A percentile compares a stretch with the other conserved stretches of the same genome.
phyloP scores from a whole-genome alignment of 2,113 vertebrate species.

The Panthera leo region DNA sequence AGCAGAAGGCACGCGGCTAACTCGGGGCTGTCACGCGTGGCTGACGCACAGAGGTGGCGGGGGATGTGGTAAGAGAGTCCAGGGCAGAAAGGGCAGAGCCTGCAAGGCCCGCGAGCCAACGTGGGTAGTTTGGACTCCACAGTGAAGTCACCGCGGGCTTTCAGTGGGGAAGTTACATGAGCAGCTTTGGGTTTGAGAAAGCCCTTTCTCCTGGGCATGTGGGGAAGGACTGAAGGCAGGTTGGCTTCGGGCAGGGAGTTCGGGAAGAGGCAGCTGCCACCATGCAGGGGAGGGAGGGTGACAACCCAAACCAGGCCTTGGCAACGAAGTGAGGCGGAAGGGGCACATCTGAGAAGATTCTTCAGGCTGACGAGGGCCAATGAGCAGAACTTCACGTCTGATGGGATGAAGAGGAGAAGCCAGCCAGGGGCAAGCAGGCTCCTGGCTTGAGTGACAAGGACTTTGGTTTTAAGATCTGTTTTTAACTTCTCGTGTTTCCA shows the following conservation, averaged over 20 bases:
- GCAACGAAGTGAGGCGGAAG: not conserved
- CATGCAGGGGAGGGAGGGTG: too few species aligned
- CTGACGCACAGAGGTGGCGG: rapidly evolving
- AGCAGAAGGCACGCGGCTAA: not conserved
- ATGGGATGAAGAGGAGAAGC: not conserved
- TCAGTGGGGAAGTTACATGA: not conserved
- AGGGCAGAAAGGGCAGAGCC: rapidly evolving
- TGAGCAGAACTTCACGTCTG: not conserved
- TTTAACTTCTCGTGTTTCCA: slow-evolving; percentile 45
- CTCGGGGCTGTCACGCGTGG: rapidly evolving
- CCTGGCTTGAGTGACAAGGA: not conserved
- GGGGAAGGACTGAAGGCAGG: not conserved
- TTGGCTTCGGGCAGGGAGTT: not conserved
- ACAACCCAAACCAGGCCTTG: not conserved
- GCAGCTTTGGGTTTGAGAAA: not conserved
- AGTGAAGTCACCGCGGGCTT: not conserved
- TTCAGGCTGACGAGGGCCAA: not conserved
- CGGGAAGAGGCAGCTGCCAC: not conserved
- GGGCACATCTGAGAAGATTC: not conserved
- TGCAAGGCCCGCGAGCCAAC: not conserved
- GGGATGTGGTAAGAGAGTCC: rapidly evolving
- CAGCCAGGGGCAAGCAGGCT: not conserved
- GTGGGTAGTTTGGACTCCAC: not conserved
- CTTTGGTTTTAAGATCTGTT: slow-evolving; percentile 10
- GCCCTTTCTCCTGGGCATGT: not conserved